Percentiles rank a stretch among this genome's conserved stretches.
These are phyloP conservation scores for Martes martes DNA, from an alignment of 2,113 vertebrate genomes.

Conservation along the genomic window DNA sequence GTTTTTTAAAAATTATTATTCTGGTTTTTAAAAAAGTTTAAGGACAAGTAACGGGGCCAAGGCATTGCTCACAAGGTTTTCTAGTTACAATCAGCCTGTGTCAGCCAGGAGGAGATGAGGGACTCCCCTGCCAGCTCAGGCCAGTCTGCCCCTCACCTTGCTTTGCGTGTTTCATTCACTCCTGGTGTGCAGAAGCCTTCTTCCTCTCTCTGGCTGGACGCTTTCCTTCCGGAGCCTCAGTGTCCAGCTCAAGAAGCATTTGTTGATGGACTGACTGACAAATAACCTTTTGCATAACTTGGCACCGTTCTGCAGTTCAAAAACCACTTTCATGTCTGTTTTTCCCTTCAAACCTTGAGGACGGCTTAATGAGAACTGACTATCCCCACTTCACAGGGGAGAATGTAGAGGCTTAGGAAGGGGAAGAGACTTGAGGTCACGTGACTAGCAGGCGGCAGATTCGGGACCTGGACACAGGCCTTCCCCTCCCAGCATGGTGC, in stretches of 20 bases:
- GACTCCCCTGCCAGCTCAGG: too few species aligned
- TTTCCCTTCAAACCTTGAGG: background rate
- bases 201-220: background rate
- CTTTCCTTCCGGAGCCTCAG: background rate
- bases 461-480: background rate
- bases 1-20: too few species aligned
- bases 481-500: background rate
- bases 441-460: background rate
- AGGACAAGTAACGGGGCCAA: background rate
- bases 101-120: accelerated
- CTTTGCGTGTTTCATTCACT: too few species aligned
- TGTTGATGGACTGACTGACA: background rate
- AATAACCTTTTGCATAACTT: background rate
- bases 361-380: background rate
- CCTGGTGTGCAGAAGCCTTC: too few species aligned
- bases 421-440: background rate
- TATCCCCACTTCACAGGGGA: background rate
- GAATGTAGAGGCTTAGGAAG: background rate
- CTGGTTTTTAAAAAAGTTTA: background rate
- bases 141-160: accelerated
- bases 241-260: background rate
- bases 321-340: background rate
- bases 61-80: background rate
- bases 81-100: background rate
- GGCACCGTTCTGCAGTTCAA: background rate